Evolutionary conservation across 2,797 vertebrate genomes (phyloP).

Genomic region (Heliangelus exortis): DNA sequence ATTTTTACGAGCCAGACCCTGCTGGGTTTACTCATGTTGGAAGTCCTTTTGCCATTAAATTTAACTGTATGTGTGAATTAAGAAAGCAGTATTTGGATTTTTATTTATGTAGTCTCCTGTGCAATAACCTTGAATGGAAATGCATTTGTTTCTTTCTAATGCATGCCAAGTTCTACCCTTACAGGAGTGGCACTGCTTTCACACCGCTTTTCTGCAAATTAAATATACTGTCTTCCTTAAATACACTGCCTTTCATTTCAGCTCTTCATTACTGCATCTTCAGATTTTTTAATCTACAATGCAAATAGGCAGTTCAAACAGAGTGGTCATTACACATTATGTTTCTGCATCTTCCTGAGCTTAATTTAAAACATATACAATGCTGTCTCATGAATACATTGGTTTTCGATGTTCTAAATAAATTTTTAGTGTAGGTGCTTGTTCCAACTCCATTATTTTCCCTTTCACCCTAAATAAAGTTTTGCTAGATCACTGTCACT

Average conservation of each 20-base stretch:
- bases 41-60: constrained; percentile 32
- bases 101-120: constrained; percentile 46
- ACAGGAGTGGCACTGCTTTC: not conserved
- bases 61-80: constrained; percentile 57
- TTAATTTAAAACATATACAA: constrained; percentile 57
- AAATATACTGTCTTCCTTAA: constrained; percentile 44
- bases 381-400: constrained; percentile 30
- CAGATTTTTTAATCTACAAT: constrained; percentile 44
- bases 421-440: constrained; percentile 68
- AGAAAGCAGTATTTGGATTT: constrained; percentile 27
- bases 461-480: constrained; percentile 75
- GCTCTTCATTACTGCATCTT: constrained; percentile 51
- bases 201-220: constrained; percentile 46
- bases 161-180: not conserved
- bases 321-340: not conserved
- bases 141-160: constrained; percentile 33
- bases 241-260: not conserved
- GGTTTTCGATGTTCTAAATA: constrained; percentile 63
- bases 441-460: constrained; percentile 69
- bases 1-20: constrained; percentile 47
- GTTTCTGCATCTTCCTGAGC: not conserved
- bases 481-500: constrained; percentile 56
- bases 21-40: constrained; percentile 25
- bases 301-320: constrained; percentile 43
- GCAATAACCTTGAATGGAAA: constrained; percentile 24